Conservation (phyloP, 2,113 vertebrate genomes). For the Oreochromis spilurus region DNA sequence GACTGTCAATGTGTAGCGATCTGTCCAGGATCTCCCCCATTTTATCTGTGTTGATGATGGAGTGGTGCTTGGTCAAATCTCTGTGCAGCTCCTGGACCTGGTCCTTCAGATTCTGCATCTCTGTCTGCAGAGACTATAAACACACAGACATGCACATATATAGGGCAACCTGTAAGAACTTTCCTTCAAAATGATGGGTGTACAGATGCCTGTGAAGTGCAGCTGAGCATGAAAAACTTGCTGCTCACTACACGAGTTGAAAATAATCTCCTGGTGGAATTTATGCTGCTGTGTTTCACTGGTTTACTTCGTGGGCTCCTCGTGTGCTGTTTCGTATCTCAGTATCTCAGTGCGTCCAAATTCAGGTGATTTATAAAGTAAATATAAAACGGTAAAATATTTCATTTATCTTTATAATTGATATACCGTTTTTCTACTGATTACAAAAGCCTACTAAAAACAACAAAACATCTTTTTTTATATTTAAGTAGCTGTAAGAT, state of each 20-base stretch:
- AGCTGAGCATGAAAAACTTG: background rate
- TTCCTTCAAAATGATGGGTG: background rate
- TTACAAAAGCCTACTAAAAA: background rate
- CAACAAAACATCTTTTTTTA: background rate
- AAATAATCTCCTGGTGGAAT: background rate
- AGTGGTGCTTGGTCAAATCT: constrained; percentile 92
- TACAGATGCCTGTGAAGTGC: background rate
- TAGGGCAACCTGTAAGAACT: background rate
- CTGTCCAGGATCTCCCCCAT: constrained; percentile 84
- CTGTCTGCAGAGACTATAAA: constrained; percentile 78
- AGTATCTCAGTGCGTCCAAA: background rate
- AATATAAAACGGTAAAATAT: background rate
- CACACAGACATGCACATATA: background rate
- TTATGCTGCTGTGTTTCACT: background rate
- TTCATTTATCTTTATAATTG: background rate
- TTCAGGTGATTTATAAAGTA: background rate
- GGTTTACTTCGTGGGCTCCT: background rate
- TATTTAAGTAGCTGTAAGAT: background rate
- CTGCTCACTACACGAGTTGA: background rate
- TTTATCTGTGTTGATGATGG: constrained; percentile 85
- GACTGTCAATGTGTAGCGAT: constrained; percentile 82
- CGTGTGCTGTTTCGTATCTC: background rate
- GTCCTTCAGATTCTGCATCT: constrained; percentile 88
- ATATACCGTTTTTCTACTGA: background rate
- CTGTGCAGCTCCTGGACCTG: constrained; percentile 91